A percentile compares a stretch with the other conserved stretches of the same genome.
Evolutionary conservation across 2,888 invertebrate species (phyloP).

Genomic region (Pristionchus maxplancki): DNA sequence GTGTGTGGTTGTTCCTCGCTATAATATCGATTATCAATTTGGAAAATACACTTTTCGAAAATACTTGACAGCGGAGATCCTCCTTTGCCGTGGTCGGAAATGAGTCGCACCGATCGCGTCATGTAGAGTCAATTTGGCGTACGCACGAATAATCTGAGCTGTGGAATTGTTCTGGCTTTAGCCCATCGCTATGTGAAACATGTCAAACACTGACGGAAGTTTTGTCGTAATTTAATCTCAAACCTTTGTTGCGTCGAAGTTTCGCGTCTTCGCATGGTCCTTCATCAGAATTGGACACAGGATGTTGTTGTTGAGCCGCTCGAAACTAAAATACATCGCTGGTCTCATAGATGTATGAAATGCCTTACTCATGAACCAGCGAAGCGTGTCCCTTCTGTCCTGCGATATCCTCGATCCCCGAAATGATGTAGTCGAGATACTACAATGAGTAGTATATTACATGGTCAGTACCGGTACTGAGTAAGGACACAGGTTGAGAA

Average conservation of each 20-base stretch:
- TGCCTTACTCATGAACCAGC: constrained; percentile 68
- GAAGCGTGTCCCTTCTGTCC: constrained; percentile 87
- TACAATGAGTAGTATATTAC: too few relatives aligned
- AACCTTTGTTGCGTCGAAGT: constrained; percentile 71
- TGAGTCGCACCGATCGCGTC: constrained; percentile 56
- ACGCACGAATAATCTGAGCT: constrained; percentile 68
- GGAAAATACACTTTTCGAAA: neutral
- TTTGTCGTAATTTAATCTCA: too few relatives aligned
- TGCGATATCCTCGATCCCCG: constrained; percentile 94
- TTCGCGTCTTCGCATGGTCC: constrained; percentile 64
- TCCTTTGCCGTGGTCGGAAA: neutral
- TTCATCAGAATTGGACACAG: constrained; percentile 72
- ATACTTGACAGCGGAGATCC: neutral
- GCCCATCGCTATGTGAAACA: too few relatives aligned
- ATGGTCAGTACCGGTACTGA: too few relatives aligned
- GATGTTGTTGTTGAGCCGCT: constrained; percentile 72
- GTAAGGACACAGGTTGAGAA: too few relatives aligned
- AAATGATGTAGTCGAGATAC: constrained; percentile 98
- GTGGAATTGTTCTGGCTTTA: too few relatives aligned
- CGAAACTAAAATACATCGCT: constrained; percentile 67
- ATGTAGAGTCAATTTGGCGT: constrained; percentile 70
- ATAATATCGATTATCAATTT: neutral
- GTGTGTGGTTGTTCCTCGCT: neutral
- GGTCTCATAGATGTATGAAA: too few relatives aligned
- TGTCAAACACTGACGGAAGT: too few relatives aligned